These are phyloP conservation scores for Paragorgia papillata DNA, from an alignment of 92 coral and sea anemone species.

Conservation along the genomic window DNA sequence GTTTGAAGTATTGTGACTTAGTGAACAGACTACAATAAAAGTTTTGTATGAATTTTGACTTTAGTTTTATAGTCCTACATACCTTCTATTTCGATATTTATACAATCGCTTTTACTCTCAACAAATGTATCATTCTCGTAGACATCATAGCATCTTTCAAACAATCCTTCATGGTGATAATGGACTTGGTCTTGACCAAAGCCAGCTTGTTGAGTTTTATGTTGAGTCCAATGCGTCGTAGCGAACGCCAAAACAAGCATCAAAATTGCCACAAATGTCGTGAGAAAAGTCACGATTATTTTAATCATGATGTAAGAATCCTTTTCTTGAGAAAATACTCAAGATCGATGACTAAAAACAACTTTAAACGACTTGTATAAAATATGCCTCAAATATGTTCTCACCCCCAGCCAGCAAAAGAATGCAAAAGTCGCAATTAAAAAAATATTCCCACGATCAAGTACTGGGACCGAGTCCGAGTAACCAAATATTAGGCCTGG, in stretches of 20 bases:
- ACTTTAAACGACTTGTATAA: background rate
- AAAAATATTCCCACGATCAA: background rate
- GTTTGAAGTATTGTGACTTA: no score
- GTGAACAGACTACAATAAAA: no score
- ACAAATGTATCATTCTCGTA: constrained; percentile 54
- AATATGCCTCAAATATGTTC: constrained; percentile 17
- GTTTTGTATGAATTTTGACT: no score
- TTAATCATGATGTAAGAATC: constrained; percentile 68
- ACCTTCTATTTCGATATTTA: constrained; percentile 49
- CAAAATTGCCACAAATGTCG: constrained; percentile 74
- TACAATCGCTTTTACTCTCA: constrained; percentile 53
- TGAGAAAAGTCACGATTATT: constrained; percentile 73
- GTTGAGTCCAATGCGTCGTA: constrained; percentile 78
- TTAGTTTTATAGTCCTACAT: no score
- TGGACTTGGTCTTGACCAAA: constrained; percentile 45
- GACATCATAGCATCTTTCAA: constrained; percentile 69
- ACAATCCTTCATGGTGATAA: constrained; percentile 78
- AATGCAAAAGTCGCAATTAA: constrained; percentile 22
- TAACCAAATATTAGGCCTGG: background rate
- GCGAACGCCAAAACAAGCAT: constrained; percentile 84
- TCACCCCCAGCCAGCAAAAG: background rate
- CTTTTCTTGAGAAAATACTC: constrained; percentile 8
- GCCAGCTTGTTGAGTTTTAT: constrained; percentile 57
- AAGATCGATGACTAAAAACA: background rate
- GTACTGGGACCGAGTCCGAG: background rate